Evolutionary conservation across 1,140 invertebrate species (phyloP).

Genomic region (Brachionus koreanus): DNA sequence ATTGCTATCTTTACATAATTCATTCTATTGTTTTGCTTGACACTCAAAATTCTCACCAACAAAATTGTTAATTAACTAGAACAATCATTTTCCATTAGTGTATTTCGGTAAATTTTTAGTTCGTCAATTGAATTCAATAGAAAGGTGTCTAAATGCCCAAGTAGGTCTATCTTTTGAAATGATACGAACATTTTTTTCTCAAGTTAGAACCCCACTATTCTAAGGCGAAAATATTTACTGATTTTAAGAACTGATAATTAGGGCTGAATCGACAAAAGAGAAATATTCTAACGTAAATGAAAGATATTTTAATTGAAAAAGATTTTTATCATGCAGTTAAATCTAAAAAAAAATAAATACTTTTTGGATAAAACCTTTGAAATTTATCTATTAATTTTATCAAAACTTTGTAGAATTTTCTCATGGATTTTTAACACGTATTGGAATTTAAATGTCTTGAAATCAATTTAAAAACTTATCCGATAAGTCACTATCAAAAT

Average conservation of each 20-base stretch:
- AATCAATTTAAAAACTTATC: not conserved
- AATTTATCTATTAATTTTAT: constrained; percentile 39
- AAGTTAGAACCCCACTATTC: constrained; percentile 12
- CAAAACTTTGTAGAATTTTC: not conserved
- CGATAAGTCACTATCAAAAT: not conserved
- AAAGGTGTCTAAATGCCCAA: constrained; percentile 21
- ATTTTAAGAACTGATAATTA: constrained; percentile 27
- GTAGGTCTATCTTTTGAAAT: not conserved
- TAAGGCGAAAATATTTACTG: constrained; percentile 4
- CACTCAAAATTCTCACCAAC: constrained; percentile 18
- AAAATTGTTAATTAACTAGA: constrained; percentile 22
- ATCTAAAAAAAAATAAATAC: constrained; percentile 25
- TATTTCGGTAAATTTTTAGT: constrained; percentile 19
- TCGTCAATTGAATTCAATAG: constrained; percentile 16
- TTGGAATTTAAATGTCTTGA: constrained; percentile 23
- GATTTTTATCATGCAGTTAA: constrained; percentile 36
- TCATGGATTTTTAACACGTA: constrained; percentile 27
- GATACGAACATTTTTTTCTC: constrained; percentile 12
- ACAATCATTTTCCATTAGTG: not conserved
- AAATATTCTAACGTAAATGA: constrained; percentile 36
- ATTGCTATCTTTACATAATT: constrained; percentile 21
- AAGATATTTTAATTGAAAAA: constrained; percentile 41
- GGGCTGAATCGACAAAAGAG: not conserved
- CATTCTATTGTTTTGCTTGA: not conserved
- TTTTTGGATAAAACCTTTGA: constrained; percentile 29